phyloP scores from a whole-genome alignment of 2,113 vertebrate genomes.

The Perognathus longimembris region DNA sequence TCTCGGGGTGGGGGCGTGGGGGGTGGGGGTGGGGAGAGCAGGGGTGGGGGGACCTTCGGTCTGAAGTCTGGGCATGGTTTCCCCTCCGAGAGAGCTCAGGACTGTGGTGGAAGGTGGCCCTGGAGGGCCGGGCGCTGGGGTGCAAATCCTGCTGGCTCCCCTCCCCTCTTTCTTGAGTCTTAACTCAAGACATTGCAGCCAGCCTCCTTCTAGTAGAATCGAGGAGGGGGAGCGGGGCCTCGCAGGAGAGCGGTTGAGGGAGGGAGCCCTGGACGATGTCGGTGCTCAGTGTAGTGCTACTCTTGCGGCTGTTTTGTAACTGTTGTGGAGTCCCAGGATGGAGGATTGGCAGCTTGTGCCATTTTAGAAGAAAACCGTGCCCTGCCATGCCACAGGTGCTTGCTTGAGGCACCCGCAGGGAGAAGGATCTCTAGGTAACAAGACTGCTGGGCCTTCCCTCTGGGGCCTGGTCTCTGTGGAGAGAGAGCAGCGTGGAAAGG shows the following conservation, averaged over 20 bases:
- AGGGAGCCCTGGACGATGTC: background rate
- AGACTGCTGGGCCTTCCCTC: too few relatives aligned
- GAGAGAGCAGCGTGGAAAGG: too few relatives aligned
- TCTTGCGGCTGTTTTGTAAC: accelerated
- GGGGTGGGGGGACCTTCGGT: too few relatives aligned
- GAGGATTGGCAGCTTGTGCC: constrained; percentile 23
- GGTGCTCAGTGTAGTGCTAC: too few relatives aligned
- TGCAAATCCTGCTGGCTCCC: background rate
- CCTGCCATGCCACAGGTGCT: constrained; percentile 28
- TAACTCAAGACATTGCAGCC: background rate
- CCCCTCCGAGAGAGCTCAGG: background rate
- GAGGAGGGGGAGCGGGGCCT: background rate
- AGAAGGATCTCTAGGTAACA: background rate
- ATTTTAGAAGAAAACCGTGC: background rate
- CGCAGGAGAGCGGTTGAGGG: background rate
- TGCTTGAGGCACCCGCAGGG: background rate
- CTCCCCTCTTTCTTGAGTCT: too few relatives aligned
- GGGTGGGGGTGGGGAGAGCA: too few relatives aligned
- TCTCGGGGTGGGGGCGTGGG: too few relatives aligned
- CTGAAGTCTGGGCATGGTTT: background rate
- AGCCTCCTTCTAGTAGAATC: accelerated
- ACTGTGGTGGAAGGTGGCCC: background rate
- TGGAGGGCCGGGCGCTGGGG: background rate
- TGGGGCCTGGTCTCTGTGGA: too few relatives aligned
- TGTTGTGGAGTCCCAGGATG: background rate